Percentiles rank a stretch among this genome's conserved stretches.
Evolutionary conservation across 1,140 invertebrate species (phyloP).

Genomic region (Oreohelix idahoensis): DNA sequence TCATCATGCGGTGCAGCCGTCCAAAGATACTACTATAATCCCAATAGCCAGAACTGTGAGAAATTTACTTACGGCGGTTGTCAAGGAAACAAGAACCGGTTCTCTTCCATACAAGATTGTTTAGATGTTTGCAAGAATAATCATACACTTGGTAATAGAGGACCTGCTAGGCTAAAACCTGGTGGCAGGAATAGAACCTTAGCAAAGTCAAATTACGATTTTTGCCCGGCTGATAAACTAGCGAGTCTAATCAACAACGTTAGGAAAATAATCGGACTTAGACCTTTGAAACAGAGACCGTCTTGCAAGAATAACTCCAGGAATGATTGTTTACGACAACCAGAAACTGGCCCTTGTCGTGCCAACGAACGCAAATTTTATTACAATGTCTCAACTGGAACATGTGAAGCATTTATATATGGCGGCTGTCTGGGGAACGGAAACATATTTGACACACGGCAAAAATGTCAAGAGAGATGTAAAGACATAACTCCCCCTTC

Average conservation of each 20-base stretch:
- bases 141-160: too few relatives aligned
- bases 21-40: conserved; percentile 55
- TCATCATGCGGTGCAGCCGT: conserved; percentile 81
- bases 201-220: not conserved
- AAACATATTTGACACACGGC: conserved; percentile 48
- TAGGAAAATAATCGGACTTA: not conserved
- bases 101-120: conserved; percentile 47
- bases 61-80: conserved; percentile 66
- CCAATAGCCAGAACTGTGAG: conserved; percentile 48
- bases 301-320: not conserved
- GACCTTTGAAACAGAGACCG: not conserved
- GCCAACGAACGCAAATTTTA: conserved; percentile 38
- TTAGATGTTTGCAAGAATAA: conserved; percentile 29
- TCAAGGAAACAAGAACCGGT: conserved; percentile 67
- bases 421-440: conserved; percentile 55
- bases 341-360: too few relatives aligned
- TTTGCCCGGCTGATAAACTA: not conserved
- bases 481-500: too few relatives aligned
- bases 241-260: not conserved
- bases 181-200: too few relatives aligned
- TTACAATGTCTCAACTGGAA: conserved; percentile 37
- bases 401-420: conserved; percentile 51
- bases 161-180: too few relatives aligned
- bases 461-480: conserved; percentile 31
- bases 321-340: not conserved